Evolutionary conservation across 2,113 vertebrate genomes (phyloP), one percentile per base, ranked within the genome.

Genomic region (Cephalopholis sonnerati): DNA sequence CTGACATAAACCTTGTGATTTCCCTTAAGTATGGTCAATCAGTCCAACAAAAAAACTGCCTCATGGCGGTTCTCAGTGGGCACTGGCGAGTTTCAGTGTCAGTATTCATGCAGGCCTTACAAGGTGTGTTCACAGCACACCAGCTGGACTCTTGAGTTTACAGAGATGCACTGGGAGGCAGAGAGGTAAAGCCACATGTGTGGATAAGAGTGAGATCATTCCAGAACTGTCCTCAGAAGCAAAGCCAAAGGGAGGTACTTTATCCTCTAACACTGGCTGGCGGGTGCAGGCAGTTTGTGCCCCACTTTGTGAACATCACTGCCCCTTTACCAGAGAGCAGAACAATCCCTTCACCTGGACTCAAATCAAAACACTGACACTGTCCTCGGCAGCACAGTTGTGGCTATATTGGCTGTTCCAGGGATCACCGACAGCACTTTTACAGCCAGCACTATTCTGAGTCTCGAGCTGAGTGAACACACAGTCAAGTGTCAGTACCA

Each of bases 291-390:
- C 27, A 74, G 53, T 39, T 15, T 74, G 64, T 46, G 53, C 39
- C 39, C 36, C n/a, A 58, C 41, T 68, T 71, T 82, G 44, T 78
- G 22, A 65, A 59, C 53, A 66, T 71, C 66, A 66, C 65, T 25
- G 22, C 41, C 7, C 16, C 22, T 71, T 58, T 44, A 22, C 50
- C 29, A 50, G 48, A 48, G 18, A 61, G 64, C 29, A 74, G 29
- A 64, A 50, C 53, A 59, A 55, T 68, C 74, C 44, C 1, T 7
- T 58, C 50, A 63, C 29, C 24, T 62, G 41, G 71, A 39, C 11
- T 62, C 17, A 57, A 53, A 58, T 67, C 25, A 39, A 61, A 67
- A 67, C 8, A 29, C 58, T 13, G n/a, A 41, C 2, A 5, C 68
- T 20, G 44, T 25, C 59, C 61, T 15, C 12, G 32, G 77, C n/a